These are phyloP conservation scores for Sitophilus oryzae DNA, from an alignment of 1,140 invertebrate species.

Conservation along the genomic window DNA sequence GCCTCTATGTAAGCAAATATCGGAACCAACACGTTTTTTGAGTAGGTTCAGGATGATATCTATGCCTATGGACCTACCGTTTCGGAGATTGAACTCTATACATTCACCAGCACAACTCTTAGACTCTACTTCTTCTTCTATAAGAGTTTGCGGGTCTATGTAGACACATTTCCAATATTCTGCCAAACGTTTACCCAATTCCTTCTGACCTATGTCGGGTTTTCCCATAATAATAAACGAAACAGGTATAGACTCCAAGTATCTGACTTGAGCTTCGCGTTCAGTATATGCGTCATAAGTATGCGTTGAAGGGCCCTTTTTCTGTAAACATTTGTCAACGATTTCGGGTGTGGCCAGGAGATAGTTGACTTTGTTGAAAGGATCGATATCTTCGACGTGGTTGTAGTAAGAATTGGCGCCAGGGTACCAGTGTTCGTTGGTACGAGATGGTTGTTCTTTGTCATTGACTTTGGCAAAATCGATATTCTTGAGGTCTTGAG, in stretches of 20 bases:
- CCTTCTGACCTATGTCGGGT: constrained; percentile 47
- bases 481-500: constrained; percentile 26
- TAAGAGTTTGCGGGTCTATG: constrained; percentile 50
- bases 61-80: constrained; percentile 45
- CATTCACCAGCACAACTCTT: constrained; percentile 47
- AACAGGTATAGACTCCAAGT: constrained; percentile 47
- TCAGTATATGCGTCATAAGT: constrained; percentile 34
- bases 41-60: constrained; percentile 48
- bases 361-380: constrained; percentile 36
- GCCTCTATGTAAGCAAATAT: constrained; percentile 50
- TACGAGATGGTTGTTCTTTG: constrained; percentile 11
- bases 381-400: constrained; percentile 42
- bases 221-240: constrained; percentile 54
- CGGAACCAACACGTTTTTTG: constrained; percentile 45
- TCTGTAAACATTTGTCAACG: constrained; percentile 10
- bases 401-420: constrained; percentile 43
- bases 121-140: constrained; percentile 50
- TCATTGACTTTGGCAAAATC: constrained; percentile 19
- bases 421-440: constrained; percentile 33
- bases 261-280: constrained; percentile 46
- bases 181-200: constrained; percentile 49
- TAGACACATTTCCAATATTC: constrained; percentile 51
- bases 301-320: neutral
- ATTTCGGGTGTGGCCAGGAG: constrained; percentile 25
- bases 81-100: constrained; percentile 50